Evolutionary conservation across 2,888 invertebrate genomes (phyloP).

Genomic region (Morpho deidamia): DNA sequence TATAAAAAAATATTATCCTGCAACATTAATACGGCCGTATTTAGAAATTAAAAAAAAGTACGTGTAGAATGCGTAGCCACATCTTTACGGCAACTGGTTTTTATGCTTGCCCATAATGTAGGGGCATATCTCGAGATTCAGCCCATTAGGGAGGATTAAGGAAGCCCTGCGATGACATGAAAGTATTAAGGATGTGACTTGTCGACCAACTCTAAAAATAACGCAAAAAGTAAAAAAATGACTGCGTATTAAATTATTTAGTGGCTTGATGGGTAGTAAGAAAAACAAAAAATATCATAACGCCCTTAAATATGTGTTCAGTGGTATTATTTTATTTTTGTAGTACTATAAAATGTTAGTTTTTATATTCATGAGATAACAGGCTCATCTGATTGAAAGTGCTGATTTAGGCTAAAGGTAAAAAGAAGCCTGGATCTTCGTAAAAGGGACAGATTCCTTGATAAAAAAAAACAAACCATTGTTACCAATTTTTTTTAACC

Average conservation of each 20-base stretch:
- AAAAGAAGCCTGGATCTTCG: too few relatives aligned
- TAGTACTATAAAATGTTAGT: too few relatives aligned
- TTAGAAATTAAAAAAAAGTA: constrained; percentile 10
- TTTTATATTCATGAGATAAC: too few relatives aligned
- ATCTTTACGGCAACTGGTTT: constrained; percentile 42
- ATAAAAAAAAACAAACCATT: too few relatives aligned
- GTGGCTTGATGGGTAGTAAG: too few relatives aligned
- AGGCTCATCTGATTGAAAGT: too few relatives aligned
- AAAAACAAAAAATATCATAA: too few relatives aligned
- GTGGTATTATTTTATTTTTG: too few relatives aligned
- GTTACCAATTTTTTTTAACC: too few relatives aligned
- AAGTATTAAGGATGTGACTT: constrained; percentile 57
- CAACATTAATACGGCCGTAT: constrained; percentile 11
- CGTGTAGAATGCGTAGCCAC: constrained; percentile 7
- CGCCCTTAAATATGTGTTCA: too few relatives aligned
- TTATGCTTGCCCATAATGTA: constrained; percentile 57
- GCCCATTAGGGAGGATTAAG: constrained; percentile 66
- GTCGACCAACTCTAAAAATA: constrained; percentile 37
- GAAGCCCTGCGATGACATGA: constrained; percentile 55
- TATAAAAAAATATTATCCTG: constrained; percentile 1
- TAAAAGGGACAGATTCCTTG: too few relatives aligned
- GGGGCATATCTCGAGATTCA: constrained; percentile 54
- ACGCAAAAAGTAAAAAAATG: constrained; percentile 8
- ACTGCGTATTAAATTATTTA: constrained; percentile 16
- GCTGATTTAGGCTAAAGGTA: too few relatives aligned